Evolutionary conservation across 2,113 vertebrate genomes (phyloP).

Genomic region (Syrrhaptes paradoxus): DNA sequence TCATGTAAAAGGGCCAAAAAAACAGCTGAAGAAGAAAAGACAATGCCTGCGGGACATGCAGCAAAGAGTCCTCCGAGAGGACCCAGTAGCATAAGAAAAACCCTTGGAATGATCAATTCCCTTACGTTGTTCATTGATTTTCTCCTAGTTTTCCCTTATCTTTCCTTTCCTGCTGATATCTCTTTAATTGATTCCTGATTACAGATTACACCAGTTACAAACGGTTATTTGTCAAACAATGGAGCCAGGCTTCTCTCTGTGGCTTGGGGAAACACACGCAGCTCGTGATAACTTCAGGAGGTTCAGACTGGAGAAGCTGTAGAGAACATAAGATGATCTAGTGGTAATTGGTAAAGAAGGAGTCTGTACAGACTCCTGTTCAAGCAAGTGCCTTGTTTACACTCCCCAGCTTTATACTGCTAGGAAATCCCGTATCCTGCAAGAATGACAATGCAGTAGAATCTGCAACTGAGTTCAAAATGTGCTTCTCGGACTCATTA

Average conservation of each 20-base stretch:
- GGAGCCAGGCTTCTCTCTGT: neutral
- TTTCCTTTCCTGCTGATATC: constrained; percentile 47
- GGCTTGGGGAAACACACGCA: neutral
- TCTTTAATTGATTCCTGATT: constrained; percentile 66
- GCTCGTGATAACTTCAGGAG: neutral
- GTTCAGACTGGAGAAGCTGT: neutral
- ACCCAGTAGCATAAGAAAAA: constrained; percentile 21
- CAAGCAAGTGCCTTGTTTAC: constrained; percentile 43
- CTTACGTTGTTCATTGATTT: constrained; percentile 61
- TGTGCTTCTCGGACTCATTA: constrained; percentile 58
- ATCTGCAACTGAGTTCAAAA: constrained; percentile 62
- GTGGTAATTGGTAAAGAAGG: neutral
- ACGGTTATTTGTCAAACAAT: constrained; percentile 53
- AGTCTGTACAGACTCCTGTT: neutral
- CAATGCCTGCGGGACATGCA: neutral
- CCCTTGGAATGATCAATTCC: constrained; percentile 32
- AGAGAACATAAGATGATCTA: neutral
- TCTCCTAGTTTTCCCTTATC: constrained; percentile 41
- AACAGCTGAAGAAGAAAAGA: neutral
- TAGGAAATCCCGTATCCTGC: constrained; percentile 32
- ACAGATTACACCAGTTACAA: constrained; percentile 57
- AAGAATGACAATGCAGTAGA: constrained; percentile 53
- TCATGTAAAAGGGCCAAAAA: neutral
- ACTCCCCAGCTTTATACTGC: neutral
- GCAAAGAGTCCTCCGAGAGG: neutral